Conservation (phyloP, 2,113 vertebrate genomes). For the Rhinogobius similis region DNA sequence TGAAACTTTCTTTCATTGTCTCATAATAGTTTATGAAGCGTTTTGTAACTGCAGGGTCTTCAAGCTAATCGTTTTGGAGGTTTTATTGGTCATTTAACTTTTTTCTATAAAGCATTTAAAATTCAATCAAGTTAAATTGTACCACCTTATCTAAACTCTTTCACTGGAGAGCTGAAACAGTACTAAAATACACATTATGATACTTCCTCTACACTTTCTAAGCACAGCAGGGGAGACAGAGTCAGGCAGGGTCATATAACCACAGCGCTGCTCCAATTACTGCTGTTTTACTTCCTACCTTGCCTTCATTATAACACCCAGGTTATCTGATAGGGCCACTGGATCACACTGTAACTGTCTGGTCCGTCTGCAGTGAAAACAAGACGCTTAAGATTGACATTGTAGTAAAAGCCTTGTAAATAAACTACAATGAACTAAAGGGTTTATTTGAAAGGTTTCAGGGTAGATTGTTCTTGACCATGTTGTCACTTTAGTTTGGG, state of each 20-base stretch:
- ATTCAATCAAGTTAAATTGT: constrained; percentile 20
- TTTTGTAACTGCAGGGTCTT: constrained; percentile 1
- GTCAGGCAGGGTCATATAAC: constrained; percentile 36
- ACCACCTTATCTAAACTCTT: background rate
- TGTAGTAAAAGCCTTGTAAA: background rate
- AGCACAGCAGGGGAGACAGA: constrained; percentile 9
- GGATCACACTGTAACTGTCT: background rate
- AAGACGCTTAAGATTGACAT: constrained; percentile 16
- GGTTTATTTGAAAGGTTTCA: constrained; percentile 22
- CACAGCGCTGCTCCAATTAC: constrained; percentile 44
- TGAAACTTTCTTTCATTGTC: background rate
- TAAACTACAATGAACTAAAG: background rate
- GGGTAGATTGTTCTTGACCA: constrained; percentile 29
- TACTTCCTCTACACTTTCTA: constrained; percentile 40
- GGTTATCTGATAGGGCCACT: constrained; percentile 35
- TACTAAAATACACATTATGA: background rate
- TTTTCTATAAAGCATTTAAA: background rate
- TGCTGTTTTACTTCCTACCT: constrained; percentile 37
- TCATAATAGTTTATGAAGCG: background rate
- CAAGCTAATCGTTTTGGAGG: constrained; percentile 8
- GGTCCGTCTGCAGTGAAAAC: constrained; percentile 5
- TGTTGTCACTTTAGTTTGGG: constrained; percentile 51
- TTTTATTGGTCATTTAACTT: constrained; percentile 10
- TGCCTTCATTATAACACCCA: constrained; percentile 18
- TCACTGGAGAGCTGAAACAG: background rate